Evolutionary conservation across 1,140 invertebrate species (phyloP).

Genomic region (Cyphomyrmex costatus): DNA sequence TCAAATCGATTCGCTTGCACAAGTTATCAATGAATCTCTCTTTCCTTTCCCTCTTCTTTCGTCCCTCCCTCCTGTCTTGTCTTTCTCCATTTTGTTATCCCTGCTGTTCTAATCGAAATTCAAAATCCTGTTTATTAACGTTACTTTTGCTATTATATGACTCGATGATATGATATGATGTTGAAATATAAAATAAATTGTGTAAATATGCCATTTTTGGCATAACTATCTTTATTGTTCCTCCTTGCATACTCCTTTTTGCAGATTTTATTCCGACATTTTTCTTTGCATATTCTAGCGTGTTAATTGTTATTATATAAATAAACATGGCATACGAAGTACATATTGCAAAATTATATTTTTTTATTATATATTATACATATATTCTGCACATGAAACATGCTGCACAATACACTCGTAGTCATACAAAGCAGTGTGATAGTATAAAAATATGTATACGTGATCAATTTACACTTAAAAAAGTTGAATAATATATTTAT

Average conservation of each 20-base stretch:
- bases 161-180: conserved; percentile 84
- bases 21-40: conserved; percentile 51
- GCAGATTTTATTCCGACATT: background rate
- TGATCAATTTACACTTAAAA: conserved; percentile 9
- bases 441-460: conserved; percentile 50
- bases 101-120: conserved; percentile 30
- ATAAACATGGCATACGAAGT: background rate
- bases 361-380: background rate
- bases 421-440: background rate
- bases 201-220: conserved; percentile 83
- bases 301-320: background rate
- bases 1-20: conserved; percentile 46
- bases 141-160: conserved; percentile 79
- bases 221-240: conserved; percentile 56
- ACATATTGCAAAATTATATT: conserved; percentile 7
- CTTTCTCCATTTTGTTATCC: conserved; percentile 1
- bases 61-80: too few species aligned
- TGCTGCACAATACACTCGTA: conserved; percentile 1
- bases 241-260: background rate
- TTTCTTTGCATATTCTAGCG: background rate
- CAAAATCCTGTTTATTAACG: conserved; percentile 61
- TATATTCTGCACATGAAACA: background rate
- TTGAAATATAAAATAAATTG: conserved; percentile 86
- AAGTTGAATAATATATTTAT: conserved; percentile 3
- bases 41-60: background rate